Conservation (phyloP, 2,113 vertebrate genomes). For the Paralichthys olivaceus region DNA sequence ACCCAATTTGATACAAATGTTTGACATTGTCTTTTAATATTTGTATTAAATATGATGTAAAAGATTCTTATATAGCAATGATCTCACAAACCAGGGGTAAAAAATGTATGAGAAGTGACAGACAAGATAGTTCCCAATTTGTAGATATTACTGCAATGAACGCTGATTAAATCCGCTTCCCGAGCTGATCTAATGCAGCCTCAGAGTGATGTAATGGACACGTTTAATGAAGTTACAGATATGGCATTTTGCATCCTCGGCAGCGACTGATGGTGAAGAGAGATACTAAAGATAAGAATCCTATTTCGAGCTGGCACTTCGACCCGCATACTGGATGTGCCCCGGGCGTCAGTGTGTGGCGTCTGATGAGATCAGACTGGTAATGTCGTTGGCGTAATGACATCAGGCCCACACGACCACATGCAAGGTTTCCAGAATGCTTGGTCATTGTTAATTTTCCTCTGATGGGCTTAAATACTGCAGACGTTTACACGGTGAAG, state of each 20-base stretch:
- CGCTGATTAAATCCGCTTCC: conserved; percentile 62
- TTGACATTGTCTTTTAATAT: neutral
- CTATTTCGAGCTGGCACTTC: conserved; percentile 64
- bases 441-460: conserved; percentile 38
- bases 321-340: conserved; percentile 25
- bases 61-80: neutral
- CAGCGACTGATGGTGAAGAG: conserved; percentile 48
- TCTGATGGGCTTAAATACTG: conserved; percentile 37
- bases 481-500: conserved; percentile 6
- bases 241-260: conserved; percentile 57
- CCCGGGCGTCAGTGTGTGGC: conserved; percentile 48
- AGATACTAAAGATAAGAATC: conserved; percentile 71
- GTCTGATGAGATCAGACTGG: conserved; percentile 72
- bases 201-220: conserved; percentile 73
- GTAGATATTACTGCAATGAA: conserved; percentile 60
- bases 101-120: conserved; percentile 42
- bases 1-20: conserved; percentile 7
- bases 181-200: conserved; percentile 65
- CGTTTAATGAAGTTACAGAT: conserved; percentile 73
- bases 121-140: conserved; percentile 34
- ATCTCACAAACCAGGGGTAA: conserved; percentile 26
- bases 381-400: conserved; percentile 70
- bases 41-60: conserved; percentile 11
- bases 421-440: conserved; percentile 49
- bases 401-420: conserved; percentile 37